A percentile compares a stretch with the other conserved stretches of the same genome.
Conservation (phyloP, 2,888 invertebrate species). For the Limnephilus rhombicus region DNA sequence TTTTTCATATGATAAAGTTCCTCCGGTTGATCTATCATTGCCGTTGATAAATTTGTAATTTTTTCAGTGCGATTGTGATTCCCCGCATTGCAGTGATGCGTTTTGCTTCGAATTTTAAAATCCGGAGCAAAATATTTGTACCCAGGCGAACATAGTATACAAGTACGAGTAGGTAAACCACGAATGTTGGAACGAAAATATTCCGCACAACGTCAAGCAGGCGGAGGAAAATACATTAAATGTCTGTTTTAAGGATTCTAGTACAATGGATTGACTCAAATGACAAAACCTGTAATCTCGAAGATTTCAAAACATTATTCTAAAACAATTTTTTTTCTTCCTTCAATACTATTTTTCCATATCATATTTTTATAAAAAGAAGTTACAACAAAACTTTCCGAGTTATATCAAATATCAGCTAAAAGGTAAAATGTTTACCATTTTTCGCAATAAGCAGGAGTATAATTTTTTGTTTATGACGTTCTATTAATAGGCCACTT, state of each 20-base stretch:
- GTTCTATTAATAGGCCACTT: no score
- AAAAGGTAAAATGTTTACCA: no score
- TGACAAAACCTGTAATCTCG: not conserved
- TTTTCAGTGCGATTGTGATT: not conserved
- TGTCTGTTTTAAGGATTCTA: not conserved
- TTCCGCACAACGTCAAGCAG: not conserved
- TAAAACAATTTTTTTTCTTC: not conserved
- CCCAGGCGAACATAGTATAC: not conserved
- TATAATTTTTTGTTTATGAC: no score
- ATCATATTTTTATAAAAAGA: no score
- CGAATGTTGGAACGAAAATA: constrained; percentile 21
- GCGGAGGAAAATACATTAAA: not conserved
- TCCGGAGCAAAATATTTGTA: not conserved
- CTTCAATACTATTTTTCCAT: not conserved
- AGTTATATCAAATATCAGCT: no score
- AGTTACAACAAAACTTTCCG: no score
- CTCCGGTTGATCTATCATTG: not conserved
- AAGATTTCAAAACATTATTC: not conserved
- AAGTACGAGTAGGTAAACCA: not conserved
- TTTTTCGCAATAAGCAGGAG: no score
- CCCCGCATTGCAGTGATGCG: constrained; percentile 44
- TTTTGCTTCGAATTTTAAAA: constrained; percentile 40
- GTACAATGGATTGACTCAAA: not conserved
- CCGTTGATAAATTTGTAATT: not conserved
- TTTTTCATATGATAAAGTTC: not conserved